These are phyloP conservation scores for Corynorhinus townsendii DNA, from an alignment of 2,113 vertebrate species.

Conservation along the genomic window DNA sequence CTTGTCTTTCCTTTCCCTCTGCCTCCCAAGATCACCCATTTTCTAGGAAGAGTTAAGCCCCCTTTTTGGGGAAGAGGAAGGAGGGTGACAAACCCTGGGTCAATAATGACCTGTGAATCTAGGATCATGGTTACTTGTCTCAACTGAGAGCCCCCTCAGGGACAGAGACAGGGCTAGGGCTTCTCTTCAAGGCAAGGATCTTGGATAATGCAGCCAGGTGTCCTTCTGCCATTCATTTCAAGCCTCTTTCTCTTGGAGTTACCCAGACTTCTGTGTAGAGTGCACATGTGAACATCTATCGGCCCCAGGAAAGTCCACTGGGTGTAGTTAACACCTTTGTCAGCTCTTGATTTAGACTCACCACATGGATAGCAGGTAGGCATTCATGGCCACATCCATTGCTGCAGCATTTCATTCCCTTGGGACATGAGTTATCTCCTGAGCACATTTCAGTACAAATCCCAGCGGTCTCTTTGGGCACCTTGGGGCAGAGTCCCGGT, in stretches of 20 bases:
- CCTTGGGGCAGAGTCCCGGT: not conserved
- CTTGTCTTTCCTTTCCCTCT: not conserved
- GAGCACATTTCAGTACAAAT: accelerated
- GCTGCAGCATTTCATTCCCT: not conserved
- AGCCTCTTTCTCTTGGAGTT: not conserved
- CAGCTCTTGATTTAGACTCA: not conserved
- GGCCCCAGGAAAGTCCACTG: not conserved
- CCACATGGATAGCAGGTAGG: accelerated
- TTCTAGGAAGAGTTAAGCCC: not conserved
- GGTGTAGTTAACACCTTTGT: not conserved
- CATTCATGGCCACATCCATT: not conserved
- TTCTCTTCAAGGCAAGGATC: not conserved
- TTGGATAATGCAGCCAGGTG: not conserved
- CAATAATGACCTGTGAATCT: not conserved
- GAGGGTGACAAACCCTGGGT: not conserved
- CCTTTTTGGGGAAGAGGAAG: not conserved
- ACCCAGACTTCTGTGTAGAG: not conserved
- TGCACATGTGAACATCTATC: not conserved
- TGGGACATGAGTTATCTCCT: accelerated
- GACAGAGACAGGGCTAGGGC: not conserved
- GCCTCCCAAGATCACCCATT: not conserved
- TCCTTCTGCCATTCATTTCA: not conserved
- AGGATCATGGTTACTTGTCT: not conserved
- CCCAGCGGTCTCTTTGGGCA: accelerated
- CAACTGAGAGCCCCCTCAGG: not conserved